Evolutionary conservation across 2,888 invertebrate species (phyloP).

Genomic region (Bimastos eiseni): DNA sequence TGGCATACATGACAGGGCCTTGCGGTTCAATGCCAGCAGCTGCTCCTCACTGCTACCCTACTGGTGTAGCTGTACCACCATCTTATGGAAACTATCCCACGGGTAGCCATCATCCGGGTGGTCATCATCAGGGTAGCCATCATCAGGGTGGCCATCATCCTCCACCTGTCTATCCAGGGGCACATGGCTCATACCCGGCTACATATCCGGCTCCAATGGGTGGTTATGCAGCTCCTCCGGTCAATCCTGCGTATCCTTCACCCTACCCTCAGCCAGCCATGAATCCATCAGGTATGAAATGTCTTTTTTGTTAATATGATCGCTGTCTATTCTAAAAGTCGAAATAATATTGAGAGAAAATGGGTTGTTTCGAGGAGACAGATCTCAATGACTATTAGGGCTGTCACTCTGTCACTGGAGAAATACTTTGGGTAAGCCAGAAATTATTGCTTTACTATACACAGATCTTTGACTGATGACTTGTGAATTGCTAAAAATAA

Average conservation of each 20-base stretch:
- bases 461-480: too few species aligned
- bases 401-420: too few species aligned
- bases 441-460: too few species aligned
- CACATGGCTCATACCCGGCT: neutral
- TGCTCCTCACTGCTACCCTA: neutral
- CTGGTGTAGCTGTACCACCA: neutral
- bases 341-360: too few species aligned
- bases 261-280: neutral
- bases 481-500: too few species aligned
- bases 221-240: neutral
- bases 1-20: neutral
- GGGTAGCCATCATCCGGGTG: too few species aligned
- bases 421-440: too few species aligned
- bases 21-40: neutral
- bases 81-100: too few species aligned
- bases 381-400: too few species aligned
- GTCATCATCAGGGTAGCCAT: too few species aligned
- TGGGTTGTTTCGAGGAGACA: too few species aligned
- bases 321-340: too few species aligned
- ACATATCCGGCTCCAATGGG: neutral
- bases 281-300: constrained; percentile 7
- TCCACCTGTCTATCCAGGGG: neutral
- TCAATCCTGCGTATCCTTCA: neutral
- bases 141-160: neutral
- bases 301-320: neutral